Evolutionary conservation across 2,797 vertebrate genomes (phyloP), one percentile per base, ranked within the genome.

Genomic region (Oreonectes daqikongensis): DNA sequence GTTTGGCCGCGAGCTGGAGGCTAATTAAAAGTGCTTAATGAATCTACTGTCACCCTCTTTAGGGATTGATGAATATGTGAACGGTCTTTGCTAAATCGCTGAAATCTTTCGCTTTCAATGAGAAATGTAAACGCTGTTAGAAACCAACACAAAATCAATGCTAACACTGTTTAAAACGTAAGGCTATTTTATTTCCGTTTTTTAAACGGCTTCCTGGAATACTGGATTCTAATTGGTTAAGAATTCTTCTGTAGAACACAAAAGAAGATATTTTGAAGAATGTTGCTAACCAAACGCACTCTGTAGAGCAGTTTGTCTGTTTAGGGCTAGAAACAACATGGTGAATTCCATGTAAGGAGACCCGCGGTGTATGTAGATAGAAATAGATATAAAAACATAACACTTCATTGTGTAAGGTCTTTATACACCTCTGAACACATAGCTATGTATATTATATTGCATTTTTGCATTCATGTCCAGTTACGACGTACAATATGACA

Each of bases 21-120:
- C 79, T 89, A 84, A 83, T 81, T 74, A 83, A 84, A 71, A 77
- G n/a, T 32, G 76, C 30, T 75, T 82, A 72, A 88, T 89, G 85
- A 88, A 88, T 87, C 79, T 79, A 18, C 78, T 1, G 26, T 69
- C 69, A 20, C 40, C 42, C 72, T 81, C 73, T 80, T 64, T 69
- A 79, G 71, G 63, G 14, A n/a, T 3, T 40, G 60, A 67, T 74
- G 67, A 79, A 86, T 84, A 82, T 81, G 83, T 79, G 85, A 38
- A 69, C 75, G 40, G 28, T 67, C 72, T 86, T 84, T 78, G 79
- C 86, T 90, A 77, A 46, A 69, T 32, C 78, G 83, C 28, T 10
- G 30, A 35, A 60, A 32, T 17, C 6, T n/a, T 32, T 60, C 1
- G 28, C 17, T 8, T 60, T 7, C 15, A 4, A 57, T 28, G 28